These are phyloP conservation scores for Eleginops maclovinus DNA, from an alignment of 2,113 vertebrate genomes.

Conservation along the genomic window DNA sequence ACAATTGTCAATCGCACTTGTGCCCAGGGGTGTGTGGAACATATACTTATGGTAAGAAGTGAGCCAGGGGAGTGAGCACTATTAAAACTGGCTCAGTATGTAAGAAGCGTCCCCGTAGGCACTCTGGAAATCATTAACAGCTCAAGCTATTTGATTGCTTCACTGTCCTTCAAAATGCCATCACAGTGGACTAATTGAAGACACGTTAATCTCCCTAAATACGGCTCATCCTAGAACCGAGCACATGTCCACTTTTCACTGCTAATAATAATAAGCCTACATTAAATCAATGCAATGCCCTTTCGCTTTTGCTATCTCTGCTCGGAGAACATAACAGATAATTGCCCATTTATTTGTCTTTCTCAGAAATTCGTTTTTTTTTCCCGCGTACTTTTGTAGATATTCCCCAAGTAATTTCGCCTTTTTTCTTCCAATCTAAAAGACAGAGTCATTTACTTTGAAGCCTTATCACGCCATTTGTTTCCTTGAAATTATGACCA, in stretches of 20 bases:
- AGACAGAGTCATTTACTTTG: conserved; percentile 40
- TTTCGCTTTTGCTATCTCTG: conserved; percentile 32
- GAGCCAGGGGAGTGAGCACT: conserved; percentile 31
- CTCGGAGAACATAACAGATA: conserved; percentile 21
- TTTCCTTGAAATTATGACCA: conserved; percentile 58
- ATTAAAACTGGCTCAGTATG: conserved; percentile 48
- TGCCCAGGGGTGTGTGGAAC: conserved; percentile 44
- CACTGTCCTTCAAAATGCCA: conserved; percentile 71
- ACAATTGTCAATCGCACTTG: conserved; percentile 59
- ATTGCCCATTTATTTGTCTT: conserved; percentile 45
- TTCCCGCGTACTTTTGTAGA: conserved; percentile 6
- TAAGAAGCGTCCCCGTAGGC: conserved; percentile 50
- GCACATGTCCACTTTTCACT: conserved; percentile 67
- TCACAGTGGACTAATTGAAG: conserved; percentile 71
- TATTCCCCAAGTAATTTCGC: conserved; percentile 26
- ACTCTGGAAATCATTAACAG: conserved; percentile 62
- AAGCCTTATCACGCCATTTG: conserved; percentile 59
- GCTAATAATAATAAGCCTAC: conserved; percentile 44
- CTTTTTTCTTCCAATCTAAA: conserved; percentile 22
- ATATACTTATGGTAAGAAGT: conserved; percentile 4
- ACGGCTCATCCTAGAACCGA: conserved; percentile 50
- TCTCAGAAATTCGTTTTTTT: conserved; percentile 5
- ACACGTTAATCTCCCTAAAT: conserved; percentile 69
- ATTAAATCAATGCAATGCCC: conserved; percentile 43
- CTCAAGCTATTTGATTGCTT: conserved; percentile 69